Conservation (phyloP, 1,140 invertebrate genomes). For the Rhagoletis zephyria region DNA sequence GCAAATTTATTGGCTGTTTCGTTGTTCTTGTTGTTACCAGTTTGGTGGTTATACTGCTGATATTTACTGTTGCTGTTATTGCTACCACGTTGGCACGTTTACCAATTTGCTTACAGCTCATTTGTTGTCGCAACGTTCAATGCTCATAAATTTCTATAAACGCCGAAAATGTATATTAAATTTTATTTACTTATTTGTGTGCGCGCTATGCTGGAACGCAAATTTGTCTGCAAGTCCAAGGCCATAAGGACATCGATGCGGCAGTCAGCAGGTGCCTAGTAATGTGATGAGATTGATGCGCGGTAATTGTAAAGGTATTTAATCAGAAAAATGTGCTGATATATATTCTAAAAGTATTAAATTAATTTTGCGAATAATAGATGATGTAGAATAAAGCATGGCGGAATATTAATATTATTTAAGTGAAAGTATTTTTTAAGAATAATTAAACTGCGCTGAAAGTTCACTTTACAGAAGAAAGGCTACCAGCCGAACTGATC, state of each 20-base stretch:
- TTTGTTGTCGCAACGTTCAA: conserved; percentile 38
- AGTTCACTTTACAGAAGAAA: too few relatives aligned
- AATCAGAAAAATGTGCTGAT: not conserved
- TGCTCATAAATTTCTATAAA: conserved; percentile 49
- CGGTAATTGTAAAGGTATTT: conserved; percentile 22
- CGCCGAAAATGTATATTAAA: conserved; percentile 40
- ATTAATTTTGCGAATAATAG: too few relatives aligned
- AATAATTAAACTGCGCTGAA: too few relatives aligned
- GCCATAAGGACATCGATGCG: not conserved
- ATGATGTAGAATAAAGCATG: too few relatives aligned
- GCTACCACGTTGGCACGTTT: not conserved
- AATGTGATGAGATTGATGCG: conserved; percentile 29
- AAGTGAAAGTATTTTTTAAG: too few relatives aligned
- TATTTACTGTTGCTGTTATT: not conserved
- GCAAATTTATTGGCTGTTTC: conserved; percentile 45
- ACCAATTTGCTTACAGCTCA: conserved; percentile 31
- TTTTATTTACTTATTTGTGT: conserved; percentile 17
- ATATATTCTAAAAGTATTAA: too few relatives aligned
- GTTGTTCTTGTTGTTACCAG: not conserved
- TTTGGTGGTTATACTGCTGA: not conserved
- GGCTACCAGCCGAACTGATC: too few relatives aligned
- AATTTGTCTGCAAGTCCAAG: not conserved
- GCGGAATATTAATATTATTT: too few relatives aligned
- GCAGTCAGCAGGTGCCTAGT: not conserved
- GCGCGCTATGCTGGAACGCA: not conserved